Percentiles rank a stretch among this genome's conserved stretches.
These are phyloP conservation scores for Pycnonotus jocosus DNA, from an alignment of 2,113 vertebrate species.

Conservation along the genomic window DNA sequence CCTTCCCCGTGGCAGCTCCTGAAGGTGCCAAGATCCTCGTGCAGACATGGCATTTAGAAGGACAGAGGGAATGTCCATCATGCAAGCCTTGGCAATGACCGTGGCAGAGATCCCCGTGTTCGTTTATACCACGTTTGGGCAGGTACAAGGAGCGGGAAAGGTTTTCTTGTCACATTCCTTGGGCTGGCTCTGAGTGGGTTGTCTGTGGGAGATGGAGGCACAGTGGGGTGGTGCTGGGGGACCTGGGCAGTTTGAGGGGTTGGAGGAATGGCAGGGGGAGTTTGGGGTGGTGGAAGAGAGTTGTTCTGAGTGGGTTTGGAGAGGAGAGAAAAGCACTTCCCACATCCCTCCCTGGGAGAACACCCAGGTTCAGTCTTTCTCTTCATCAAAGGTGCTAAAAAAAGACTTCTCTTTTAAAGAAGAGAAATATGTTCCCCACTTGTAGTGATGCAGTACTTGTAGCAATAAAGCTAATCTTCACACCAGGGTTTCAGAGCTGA, in stretches of 20 bases:
- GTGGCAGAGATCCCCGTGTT: slow-evolving; percentile 98
- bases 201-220: not conserved
- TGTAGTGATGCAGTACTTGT: not conserved
- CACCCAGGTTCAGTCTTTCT: not conserved
- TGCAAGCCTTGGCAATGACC: slow-evolving; percentile 96
- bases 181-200: not conserved
- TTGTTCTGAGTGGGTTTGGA: not conserved
- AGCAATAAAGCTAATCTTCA: not conserved
- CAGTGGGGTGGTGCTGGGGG: not conserved
- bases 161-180: not conserved
- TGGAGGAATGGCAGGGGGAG: not conserved
- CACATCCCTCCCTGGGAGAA: not conserved
- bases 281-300: not conserved
- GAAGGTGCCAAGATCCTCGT: not conserved
- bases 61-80: slow-evolving; percentile 87
- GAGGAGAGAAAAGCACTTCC: not conserved
- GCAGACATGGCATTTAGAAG: slow-evolving; percentile 83
- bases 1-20: not conserved
- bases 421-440: not conserved
- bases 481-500: not conserved
- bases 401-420: not conserved
- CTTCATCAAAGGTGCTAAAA: not conserved
- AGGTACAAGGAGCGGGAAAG: slow-evolving; percentile 72
- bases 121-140: slow-evolving; percentile 93
- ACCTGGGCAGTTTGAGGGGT: not conserved